Evolutionary conservation across 2,888 invertebrate species (phyloP).

Genomic region (Trachelus troglodyta): DNA sequence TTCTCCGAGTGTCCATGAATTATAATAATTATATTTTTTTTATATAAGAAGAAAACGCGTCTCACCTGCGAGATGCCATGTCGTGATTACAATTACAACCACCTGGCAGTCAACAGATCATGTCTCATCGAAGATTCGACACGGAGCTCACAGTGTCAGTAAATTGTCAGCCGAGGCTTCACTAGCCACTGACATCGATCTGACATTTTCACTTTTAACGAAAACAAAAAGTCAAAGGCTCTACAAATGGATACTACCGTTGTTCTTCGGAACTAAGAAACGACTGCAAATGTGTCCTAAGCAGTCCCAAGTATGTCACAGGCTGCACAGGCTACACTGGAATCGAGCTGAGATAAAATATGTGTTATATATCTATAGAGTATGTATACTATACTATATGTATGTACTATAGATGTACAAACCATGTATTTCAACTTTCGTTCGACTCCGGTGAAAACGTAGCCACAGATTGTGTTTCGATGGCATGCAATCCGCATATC

Average conservation of each 20-base stretch:
- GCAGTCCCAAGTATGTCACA: background rate
- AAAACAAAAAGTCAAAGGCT: slow-evolving; percentile 20
- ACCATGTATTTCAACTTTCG: too few species aligned
- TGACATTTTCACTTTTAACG: slow-evolving; percentile 23
- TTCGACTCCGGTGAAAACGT: too few species aligned
- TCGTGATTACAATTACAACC: slow-evolving; percentile 52
- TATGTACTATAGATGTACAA: too few species aligned
- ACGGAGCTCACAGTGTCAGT: slow-evolving; percentile 9
- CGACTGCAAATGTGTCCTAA: background rate
- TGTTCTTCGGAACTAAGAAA: background rate
- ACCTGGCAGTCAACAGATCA: slow-evolving; percentile 52
- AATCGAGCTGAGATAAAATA: background rate
- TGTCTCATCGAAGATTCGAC: slow-evolving; percentile 31
- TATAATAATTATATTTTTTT: slow-evolving; percentile 46
- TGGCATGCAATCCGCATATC: too few species aligned
- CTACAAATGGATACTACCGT: slow-evolving; percentile 1
- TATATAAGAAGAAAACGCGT: slow-evolving; percentile 44
- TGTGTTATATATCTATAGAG: background rate
- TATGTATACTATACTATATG: too few species aligned
- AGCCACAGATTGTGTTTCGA: too few species aligned
- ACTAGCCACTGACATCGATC: slow-evolving; percentile 16
- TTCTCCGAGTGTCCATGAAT: slow-evolving; percentile 44
- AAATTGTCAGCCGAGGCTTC: slow-evolving; percentile 4
- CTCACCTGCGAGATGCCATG: slow-evolving; percentile 66
- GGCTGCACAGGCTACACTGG: background rate